Evolutionary conservation across 1,140 invertebrate species (phyloP), one percentile per base, ranked within the genome.

Genomic region (Spodoptera frugiperda): DNA sequence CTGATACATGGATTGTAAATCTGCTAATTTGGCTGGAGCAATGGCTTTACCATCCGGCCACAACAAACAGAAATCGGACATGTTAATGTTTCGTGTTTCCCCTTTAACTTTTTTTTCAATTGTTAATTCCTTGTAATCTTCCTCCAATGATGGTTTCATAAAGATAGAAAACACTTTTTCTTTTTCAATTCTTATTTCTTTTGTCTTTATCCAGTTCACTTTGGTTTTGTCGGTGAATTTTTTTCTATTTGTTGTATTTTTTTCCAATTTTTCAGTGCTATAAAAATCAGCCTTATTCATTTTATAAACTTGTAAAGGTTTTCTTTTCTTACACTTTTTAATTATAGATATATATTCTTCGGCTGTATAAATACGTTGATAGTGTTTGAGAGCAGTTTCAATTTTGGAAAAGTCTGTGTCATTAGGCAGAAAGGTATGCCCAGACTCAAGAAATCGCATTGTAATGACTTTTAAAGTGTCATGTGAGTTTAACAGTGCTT

Each of bases 391-490:
- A 8, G 48, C 49, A 48, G 46, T 68, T 79, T 90, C 87, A 53
- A 91, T 84, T 74, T 87, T 82, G 14, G 77, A 72, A 77, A 91
- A 89, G 65, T 90, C 84, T 11, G 78, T 82, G 65, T 91, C 89
- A 63, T 91, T 91, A 0, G 86, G 84, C 30, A 92, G 63, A 76
- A 89, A 90, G 17, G 61, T 83, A 59, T 92, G 87, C 3, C 85
- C 86, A 15, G 79, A 80, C 48, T 80, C 71, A 44, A 91, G 68
- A 82, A 79, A 90, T 68, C 78, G 81, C 12, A 82, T 49, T 17
- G 71, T 84, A 19, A 89, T 88, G 49, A 21, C 81, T 73, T 86
- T 63, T 21, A 84, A 59, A 51, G 57, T 83, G 19, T 48, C 63
- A 75, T 83, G 59, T 15, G 49, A 53, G 25, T 81, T 33, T 46